These are phyloP conservation scores for Trichomalopsis sarcophagae DNA, from an alignment of 1,140 invertebrate genomes.

Conservation along the genomic window DNA sequence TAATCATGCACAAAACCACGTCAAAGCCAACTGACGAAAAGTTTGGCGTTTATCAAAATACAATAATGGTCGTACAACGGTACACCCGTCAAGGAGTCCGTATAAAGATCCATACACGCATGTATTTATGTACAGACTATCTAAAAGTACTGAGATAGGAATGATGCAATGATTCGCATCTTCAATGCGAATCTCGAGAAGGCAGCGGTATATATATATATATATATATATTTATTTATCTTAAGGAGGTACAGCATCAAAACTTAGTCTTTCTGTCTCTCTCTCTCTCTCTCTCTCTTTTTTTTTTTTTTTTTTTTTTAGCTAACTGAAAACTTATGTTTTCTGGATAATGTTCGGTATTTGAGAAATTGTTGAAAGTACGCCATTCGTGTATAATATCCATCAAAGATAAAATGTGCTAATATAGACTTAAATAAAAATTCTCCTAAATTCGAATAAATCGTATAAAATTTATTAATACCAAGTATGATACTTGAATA, in stretches of 20 bases:
- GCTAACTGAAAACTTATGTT: background rate
- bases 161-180: slow-evolving; percentile 60
- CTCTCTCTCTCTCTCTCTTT: slow-evolving; percentile 14
- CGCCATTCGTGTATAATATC: background rate
- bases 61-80: slow-evolving; percentile 5
- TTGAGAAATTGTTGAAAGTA: slow-evolving; percentile 36
- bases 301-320: background rate
- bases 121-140: slow-evolving; percentile 58
- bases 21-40: background rate
- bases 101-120: slow-evolving; percentile 51
- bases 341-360: background rate
- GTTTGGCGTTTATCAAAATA: slow-evolving; percentile 43
- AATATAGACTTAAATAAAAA: background rate
- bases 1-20: background rate
- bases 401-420: background rate
- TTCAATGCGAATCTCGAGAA: slow-evolving; percentile 46
- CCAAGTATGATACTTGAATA: background rate
- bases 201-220: slow-evolving; percentile 46
- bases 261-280: slow-evolving; percentile 35
- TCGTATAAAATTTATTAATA: background rate
- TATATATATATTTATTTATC: slow-evolving; percentile 23
- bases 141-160: slow-evolving; percentile 64
- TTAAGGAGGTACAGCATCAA: slow-evolving; percentile 42
- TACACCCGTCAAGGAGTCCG: slow-evolving; percentile 46
- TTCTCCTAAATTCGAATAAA: background rate